phyloP scores from a whole-genome alignment of 2,888 invertebrate species.

The Octodonta nipae region DNA sequence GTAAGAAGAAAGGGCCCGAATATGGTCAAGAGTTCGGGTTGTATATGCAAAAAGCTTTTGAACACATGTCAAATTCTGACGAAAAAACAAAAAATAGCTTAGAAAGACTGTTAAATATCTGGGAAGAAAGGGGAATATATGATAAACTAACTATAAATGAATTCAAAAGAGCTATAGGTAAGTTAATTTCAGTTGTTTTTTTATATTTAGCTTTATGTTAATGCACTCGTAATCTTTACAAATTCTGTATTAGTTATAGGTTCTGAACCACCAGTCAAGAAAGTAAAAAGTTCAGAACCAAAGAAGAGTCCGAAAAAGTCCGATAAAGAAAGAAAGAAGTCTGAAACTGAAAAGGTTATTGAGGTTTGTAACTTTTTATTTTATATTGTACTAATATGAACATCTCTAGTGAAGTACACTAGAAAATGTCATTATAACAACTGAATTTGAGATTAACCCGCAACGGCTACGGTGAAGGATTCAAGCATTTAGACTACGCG shows the following conservation, averaged over 20 bases:
- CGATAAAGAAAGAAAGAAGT: slow-evolving; percentile 38
- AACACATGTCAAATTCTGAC: slow-evolving; percentile 66
- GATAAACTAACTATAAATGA: slow-evolving; percentile 67
- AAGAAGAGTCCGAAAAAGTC: slow-evolving; percentile 34
- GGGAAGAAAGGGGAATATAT: slow-evolving; percentile 86
- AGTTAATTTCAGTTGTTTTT: too few relatives aligned
- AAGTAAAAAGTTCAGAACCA: slow-evolving; percentile 31
- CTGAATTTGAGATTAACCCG: too few relatives aligned
- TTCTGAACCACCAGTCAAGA: slow-evolving; percentile 41
- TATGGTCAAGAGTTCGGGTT: slow-evolving; percentile 78
- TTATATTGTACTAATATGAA: too few relatives aligned
- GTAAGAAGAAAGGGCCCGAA: slow-evolving; percentile 93
- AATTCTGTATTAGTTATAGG: too few relatives aligned
- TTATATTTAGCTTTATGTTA: too few relatives aligned
- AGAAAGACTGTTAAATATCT: slow-evolving; percentile 72
- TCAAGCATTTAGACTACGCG: too few relatives aligned
- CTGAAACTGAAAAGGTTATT: slow-evolving; percentile 36
- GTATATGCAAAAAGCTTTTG: slow-evolving; percentile 69
- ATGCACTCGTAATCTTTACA: too few relatives aligned
- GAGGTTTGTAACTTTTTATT: too few relatives aligned
- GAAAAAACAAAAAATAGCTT: slow-evolving; percentile 71
- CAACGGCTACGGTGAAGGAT: too few relatives aligned
- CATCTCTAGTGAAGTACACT: too few relatives aligned
- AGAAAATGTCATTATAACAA: too few relatives aligned
- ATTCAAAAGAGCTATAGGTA: slow-evolving; percentile 52